These are phyloP conservation scores for Brachirus orientalis DNA, from an alignment of 2,113 vertebrate species.

Conservation along the genomic window DNA sequence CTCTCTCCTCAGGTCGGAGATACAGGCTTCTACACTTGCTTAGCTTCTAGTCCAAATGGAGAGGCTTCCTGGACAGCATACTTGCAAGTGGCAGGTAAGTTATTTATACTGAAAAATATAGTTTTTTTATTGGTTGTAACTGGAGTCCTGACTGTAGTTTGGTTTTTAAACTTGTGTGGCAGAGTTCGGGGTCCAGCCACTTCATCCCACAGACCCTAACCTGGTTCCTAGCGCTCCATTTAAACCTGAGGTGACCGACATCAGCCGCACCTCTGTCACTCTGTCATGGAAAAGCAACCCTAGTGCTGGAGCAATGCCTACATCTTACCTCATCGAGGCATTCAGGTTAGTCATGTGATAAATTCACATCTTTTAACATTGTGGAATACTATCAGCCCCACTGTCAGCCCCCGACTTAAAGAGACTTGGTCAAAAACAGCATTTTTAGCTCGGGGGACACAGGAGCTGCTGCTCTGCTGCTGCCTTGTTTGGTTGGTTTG, in stretches of 20 bases:
- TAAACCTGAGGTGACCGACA: constrained; percentile 92
- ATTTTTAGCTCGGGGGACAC: no score
- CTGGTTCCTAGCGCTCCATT: constrained; percentile 92
- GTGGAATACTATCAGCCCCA: background rate
- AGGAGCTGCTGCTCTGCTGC: no score
- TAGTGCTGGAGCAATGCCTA: constrained; percentile 86
- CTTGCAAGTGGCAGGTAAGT: constrained; percentile 94
- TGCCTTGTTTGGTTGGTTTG: no score
- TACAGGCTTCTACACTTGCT: constrained; percentile 92
- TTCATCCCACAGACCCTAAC: constrained; percentile 89
- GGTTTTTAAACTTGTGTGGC: background rate
- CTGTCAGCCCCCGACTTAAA: no score
- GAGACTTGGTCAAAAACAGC: no score
- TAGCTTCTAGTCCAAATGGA: constrained; percentile 91
- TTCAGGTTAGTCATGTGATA: constrained; percentile 86
- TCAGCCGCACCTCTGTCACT: constrained; percentile 89
- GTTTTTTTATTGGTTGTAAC: background rate
- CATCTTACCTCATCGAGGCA: constrained; percentile 94
- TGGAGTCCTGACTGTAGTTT: no score
- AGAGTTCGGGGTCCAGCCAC: constrained; percentile 95
- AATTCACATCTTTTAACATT: background rate
- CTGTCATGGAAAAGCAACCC: constrained; percentile 92
- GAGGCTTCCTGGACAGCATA: constrained; percentile 94
- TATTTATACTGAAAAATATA: background rate
- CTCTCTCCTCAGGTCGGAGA: constrained; percentile 88